Percentiles rank a stretch among this genome's conserved stretches.
Conservation (phyloP, 2,113 vertebrate genomes). For the Empidonax alnorum region DNA sequence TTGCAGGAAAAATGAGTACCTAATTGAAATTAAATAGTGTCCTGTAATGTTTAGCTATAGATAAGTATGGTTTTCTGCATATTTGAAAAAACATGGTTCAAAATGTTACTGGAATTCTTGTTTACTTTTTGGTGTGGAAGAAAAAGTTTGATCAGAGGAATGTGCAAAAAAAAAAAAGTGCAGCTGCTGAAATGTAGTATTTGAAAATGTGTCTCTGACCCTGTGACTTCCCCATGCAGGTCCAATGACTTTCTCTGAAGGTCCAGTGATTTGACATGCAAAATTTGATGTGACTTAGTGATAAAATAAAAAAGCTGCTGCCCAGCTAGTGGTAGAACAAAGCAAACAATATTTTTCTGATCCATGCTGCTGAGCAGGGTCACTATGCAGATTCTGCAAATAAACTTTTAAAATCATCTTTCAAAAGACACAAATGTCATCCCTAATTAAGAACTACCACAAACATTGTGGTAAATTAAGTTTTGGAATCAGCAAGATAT, state of each 20-base stretch:
- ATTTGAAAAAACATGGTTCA: neutral
- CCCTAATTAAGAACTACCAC: neutral
- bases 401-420: neutral
- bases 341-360: neutral
- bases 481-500: slow-evolving; percentile 19
- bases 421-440: neutral
- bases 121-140: neutral
- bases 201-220: neutral
- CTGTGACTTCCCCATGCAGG: neutral
- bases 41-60: neutral
- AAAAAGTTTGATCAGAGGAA: neutral
- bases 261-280: neutral
- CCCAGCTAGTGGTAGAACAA: neutral
- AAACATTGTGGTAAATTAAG: neutral
- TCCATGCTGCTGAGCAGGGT: neutral
- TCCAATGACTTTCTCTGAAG: neutral
- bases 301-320: neutral
- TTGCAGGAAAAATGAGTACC: neutral
- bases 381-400: neutral
- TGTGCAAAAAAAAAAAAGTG: neutral
- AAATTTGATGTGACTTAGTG: neutral
- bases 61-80: neutral
- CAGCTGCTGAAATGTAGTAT: neutral
- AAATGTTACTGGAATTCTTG: neutral
- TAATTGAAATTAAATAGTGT: neutral